These are phyloP conservation scores for Mercenaria mercenaria DNA, from an alignment of 1,140 invertebrate genomes.

Conservation along the genomic window DNA sequence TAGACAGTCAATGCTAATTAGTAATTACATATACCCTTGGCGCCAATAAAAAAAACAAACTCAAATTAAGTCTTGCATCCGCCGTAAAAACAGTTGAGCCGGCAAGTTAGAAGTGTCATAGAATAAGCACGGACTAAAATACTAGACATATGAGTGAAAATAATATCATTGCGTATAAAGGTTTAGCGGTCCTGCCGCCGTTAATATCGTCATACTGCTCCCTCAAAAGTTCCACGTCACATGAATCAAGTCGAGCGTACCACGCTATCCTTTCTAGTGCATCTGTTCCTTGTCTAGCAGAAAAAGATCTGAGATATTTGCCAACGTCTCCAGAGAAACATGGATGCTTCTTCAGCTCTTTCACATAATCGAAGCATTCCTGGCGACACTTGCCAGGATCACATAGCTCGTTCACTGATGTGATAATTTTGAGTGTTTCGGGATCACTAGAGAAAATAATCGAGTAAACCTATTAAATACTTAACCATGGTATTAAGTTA, in stretches of 20 bases:
- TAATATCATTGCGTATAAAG: background rate
- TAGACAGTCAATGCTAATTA: no score
- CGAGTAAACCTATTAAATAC: background rate
- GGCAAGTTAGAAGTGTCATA: no score
- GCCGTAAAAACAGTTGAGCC: no score
- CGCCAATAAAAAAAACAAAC: no score
- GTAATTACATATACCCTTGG: no score
- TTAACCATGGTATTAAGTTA: background rate
- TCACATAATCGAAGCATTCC: background rate
- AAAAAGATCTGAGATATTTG: background rate
- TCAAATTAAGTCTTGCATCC: no score
- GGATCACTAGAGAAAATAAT: background rate
- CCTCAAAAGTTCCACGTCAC: background rate
- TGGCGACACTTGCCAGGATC: background rate
- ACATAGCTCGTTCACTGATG: background rate
- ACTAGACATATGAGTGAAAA: no score
- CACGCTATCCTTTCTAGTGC: background rate
- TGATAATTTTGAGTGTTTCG: background rate
- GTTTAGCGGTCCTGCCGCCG: background rate
- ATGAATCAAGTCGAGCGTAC: slow-evolving; percentile 10
- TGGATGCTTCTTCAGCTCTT: slow-evolving; percentile 22
- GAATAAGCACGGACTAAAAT: no score
- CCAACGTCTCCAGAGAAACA: slow-evolving; percentile 33
- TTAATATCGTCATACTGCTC: background rate
- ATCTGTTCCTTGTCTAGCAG: no score